Conservation (phyloP, 2,888 invertebrate genomes). For the Anoplius nigerrimus region DNA sequence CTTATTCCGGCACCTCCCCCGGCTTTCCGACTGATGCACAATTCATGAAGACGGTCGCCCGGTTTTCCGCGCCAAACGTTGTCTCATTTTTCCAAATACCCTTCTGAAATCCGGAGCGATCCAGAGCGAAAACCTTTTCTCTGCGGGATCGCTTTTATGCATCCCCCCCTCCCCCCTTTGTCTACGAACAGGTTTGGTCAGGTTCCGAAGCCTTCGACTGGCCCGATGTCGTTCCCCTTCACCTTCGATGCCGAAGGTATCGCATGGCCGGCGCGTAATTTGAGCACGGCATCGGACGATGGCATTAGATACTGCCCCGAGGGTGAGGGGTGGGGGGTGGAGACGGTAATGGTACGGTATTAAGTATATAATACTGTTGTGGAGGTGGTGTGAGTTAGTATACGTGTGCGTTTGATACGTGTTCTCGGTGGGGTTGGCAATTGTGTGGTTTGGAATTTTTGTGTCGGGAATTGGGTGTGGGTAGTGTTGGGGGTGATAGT, state of each 20-base stretch:
- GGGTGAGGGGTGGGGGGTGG: too few relatives aligned
- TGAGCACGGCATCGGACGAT: constrained; percentile 52
- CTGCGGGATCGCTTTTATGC: neutral
- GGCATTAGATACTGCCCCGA: constrained; percentile 41
- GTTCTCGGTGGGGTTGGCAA: too few relatives aligned
- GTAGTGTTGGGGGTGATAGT: too few relatives aligned
- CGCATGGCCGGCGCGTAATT: constrained; percentile 52
- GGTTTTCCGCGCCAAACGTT: constrained; percentile 13
- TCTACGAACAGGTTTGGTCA: neutral
- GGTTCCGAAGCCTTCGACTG: constrained; percentile 18
- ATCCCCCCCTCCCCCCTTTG: neutral
- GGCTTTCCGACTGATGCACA: constrained; percentile 48
- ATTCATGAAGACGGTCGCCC: constrained; percentile 55
- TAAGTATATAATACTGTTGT: too few relatives aligned
- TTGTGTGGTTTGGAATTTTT: too few relatives aligned
- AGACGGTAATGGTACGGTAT: too few relatives aligned
- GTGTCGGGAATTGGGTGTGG: too few relatives aligned
- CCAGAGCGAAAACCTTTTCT: neutral
- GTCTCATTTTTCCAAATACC: constrained; percentile 57
- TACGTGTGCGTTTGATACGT: too few relatives aligned
- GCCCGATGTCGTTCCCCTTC: neutral
- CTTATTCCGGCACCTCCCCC: neutral
- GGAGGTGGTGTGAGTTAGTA: too few relatives aligned
- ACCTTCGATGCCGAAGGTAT: constrained; percentile 30
- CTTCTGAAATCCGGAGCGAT: constrained; percentile 40